A percentile compares a stretch with the other conserved stretches of the same genome.
These are phyloP conservation scores for Muntiacus muntjak DNA, from an alignment of 2,113 vertebrate species.

Conservation along the genomic window DNA sequence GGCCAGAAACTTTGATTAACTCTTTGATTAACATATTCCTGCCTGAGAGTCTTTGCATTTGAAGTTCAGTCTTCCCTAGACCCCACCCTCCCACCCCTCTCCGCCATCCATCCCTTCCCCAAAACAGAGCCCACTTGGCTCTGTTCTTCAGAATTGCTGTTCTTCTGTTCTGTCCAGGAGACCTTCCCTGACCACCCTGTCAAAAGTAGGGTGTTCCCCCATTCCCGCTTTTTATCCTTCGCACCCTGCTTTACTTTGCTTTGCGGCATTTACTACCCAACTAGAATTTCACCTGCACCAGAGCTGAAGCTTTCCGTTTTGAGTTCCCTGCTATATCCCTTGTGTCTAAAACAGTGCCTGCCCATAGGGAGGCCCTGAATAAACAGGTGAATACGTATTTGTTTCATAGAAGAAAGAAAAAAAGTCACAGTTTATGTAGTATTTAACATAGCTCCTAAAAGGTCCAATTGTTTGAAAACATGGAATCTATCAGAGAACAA, in stretches of 20 bases:
- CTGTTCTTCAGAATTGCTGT: background rate
- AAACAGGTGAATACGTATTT: background rate
- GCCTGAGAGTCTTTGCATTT: background rate
- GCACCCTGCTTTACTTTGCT: background rate
- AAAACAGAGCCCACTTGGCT: background rate
- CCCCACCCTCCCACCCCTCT: accelerated
- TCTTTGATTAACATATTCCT: background rate
- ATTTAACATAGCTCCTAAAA: background rate
- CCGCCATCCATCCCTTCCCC: background rate
- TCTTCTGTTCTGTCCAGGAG: background rate
- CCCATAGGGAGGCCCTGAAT: background rate
- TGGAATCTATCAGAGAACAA: background rate
- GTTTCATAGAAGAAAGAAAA: background rate
- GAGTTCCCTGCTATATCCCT: background rate
- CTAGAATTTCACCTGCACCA: background rate
- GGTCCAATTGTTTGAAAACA: background rate
- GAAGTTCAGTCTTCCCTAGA: background rate
- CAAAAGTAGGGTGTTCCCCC: background rate
- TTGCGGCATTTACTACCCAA: background rate
- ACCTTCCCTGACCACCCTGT: background rate
- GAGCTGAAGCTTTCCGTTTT: background rate
- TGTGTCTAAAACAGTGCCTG: background rate
- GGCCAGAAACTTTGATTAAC: background rate
- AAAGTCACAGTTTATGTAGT: background rate
- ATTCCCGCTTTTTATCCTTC: background rate